These are phyloP conservation scores for Pachliopta kotzebuea DNA, from an alignment of 2,888 invertebrate species.

Conservation along the genomic window DNA sequence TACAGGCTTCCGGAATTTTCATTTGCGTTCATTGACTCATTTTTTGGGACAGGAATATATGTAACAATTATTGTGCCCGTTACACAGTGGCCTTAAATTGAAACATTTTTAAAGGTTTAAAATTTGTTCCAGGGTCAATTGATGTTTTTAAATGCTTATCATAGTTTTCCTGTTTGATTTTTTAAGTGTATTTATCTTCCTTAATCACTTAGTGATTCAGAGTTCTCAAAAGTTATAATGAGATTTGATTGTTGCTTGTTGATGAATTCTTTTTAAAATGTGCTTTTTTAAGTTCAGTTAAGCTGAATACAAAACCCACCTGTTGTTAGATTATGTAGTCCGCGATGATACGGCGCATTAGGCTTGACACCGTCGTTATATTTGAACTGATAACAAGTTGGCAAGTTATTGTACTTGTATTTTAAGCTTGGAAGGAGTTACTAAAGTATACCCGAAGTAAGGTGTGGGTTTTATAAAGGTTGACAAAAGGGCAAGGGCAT, in stretches of 20 bases:
- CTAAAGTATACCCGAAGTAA: not conserved
- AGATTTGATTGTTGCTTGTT: too few relatives aligned
- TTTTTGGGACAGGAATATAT: conserved; percentile 25
- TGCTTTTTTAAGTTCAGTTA: too few relatives aligned
- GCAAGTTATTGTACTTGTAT: too few relatives aligned
- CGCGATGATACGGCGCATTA: too few relatives aligned
- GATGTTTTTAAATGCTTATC: not conserved
- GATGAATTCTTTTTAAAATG: too few relatives aligned
- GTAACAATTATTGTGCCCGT: conserved; percentile 22
- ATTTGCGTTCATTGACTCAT: conserved; percentile 34
- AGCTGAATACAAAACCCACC: too few relatives aligned
- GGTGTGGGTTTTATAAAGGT: not conserved
- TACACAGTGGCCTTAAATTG: conserved; percentile 17
- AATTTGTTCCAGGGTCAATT: not conserved
- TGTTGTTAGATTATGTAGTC: too few relatives aligned
- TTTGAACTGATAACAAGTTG: too few relatives aligned
- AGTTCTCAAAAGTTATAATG: too few relatives aligned
- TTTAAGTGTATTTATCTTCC: too few relatives aligned
- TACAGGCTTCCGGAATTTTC: conserved; percentile 56
- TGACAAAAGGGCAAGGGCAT: conserved; percentile 46
- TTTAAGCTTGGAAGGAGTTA: not conserved
- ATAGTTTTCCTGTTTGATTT: not conserved
- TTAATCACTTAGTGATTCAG: too few relatives aligned
- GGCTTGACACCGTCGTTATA: too few relatives aligned
- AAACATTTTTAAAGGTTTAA: not conserved